Evolutionary conservation across 2,888 invertebrate genomes (phyloP).

Genomic region (Eurois occulta): DNA sequence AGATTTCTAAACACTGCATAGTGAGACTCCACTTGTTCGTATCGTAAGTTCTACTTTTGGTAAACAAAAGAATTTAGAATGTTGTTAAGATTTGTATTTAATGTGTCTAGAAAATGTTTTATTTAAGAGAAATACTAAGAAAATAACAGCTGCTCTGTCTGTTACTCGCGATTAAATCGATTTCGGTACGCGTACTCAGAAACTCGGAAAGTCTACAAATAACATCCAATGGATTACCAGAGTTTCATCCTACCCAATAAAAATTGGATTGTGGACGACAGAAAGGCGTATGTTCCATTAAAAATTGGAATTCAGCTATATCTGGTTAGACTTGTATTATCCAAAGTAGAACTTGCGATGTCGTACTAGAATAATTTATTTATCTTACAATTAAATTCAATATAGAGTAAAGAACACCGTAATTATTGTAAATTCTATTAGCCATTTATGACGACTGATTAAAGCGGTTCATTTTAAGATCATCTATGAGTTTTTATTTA

Average conservation of each 20-base stretch:
- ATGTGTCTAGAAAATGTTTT: neutral
- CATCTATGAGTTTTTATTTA: slow-evolving; percentile 42
- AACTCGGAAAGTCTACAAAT: neutral
- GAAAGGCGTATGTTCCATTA: neutral
- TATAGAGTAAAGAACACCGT: slow-evolving; percentile 45
- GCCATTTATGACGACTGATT: slow-evolving; percentile 63
- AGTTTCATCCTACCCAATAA: too few relatives aligned
- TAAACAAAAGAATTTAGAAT: neutral
- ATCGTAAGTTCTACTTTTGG: slow-evolving; percentile 49
- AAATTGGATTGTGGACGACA: neutral
- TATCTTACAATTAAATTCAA: slow-evolving; percentile 52
- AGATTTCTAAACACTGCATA: slow-evolving; percentile 57
- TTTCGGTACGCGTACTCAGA: neutral
- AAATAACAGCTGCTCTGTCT: neutral
- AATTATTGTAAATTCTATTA: slow-evolving; percentile 57
- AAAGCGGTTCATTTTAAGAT: slow-evolving; percentile 57
- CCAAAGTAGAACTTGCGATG: slow-evolving; percentile 29
- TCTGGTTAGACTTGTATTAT: neutral
- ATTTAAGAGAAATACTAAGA: neutral
- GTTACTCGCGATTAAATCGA: neutral
- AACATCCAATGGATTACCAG: neutral
- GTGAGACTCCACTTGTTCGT: slow-evolving; percentile 31
- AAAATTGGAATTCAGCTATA: slow-evolving; percentile 1
- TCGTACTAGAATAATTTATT: slow-evolving; percentile 58
- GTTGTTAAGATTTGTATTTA: neutral